Evolutionary conservation across 2,797 vertebrate species (phyloP), one percentile per base, ranked within the genome.

Genomic region (Hozukius guyotensis): DNA sequence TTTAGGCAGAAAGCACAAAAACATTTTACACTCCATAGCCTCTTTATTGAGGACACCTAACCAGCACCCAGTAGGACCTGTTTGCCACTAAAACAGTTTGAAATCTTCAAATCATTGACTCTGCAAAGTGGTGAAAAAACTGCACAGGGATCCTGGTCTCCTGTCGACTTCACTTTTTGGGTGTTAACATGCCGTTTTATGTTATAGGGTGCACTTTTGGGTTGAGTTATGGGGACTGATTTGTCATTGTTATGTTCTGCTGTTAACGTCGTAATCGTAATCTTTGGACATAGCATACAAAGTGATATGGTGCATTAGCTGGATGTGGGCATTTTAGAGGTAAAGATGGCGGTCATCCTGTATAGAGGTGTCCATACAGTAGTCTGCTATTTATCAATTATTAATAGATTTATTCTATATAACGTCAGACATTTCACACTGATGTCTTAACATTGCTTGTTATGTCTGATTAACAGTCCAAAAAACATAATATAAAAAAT

Each of bases 11-110:
- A 80, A 78, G 71, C 64, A 83, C 38, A 78, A 85, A 86, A 86
- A 88, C 85, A 89, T 87, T 91, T 86, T 84, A 88, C 89, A 88
- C 90, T 75, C 78, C 85, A 80, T 82, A 80, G 85, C 78, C n/a
- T 89, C 74, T 88, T 85, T 86, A 91, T 82, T 80, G 82, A 83
- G 80, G 73, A 86, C 65, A 69, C 72, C 64, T 81, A 67, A 75
- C 69, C 70, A 78, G 73, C 62, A 72, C 68, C 53, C 66, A 75
- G 82, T 66, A 53, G 49, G 69, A 85, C 79, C 36, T 63, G 52
- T 29, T 57, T 74, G 20, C 52, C 65, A 70, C 56, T 49, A 59
- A 73, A 75, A 75, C 46, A 24, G 49, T 65, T 63, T 64, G 24
- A 80, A 72, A 65, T 76, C 32, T 81, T 81, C 36, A 52, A 73